phyloP scores from a whole-genome alignment of 2,888 invertebrate species.

The Dascillus cervinus region DNA sequence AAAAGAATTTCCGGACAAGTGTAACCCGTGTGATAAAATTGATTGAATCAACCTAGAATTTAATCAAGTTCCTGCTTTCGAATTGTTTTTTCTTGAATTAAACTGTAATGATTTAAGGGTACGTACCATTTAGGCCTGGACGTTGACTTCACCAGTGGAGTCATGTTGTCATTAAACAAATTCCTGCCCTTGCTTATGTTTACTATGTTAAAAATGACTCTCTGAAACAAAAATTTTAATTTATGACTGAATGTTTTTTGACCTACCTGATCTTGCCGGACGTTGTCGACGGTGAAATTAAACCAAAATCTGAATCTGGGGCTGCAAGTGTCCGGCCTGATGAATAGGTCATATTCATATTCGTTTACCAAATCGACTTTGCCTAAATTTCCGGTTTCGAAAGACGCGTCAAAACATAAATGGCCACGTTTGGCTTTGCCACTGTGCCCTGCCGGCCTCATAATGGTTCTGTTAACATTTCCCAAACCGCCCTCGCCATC shows the following conservation, averaged over 20 bases:
- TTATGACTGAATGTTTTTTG: slow-evolving; percentile 1
- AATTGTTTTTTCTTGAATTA: no score
- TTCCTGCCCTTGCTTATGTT: slow-evolving; percentile 91
- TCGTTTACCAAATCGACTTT: slow-evolving; percentile 89
- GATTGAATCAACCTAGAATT: no score
- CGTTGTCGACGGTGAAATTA: slow-evolving; percentile 96
- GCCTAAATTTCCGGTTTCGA: slow-evolving; percentile 96
- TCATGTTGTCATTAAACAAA: slow-evolving; percentile 82
- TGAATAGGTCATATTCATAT: slow-evolving; percentile 91
- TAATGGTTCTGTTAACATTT: slow-evolving; percentile 81
- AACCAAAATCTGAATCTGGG: slow-evolving; percentile 93
- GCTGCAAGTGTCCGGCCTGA: slow-evolving; percentile 94
- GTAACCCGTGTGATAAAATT: no score
- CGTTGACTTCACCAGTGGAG: slow-evolving; percentile 88
- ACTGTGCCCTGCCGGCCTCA: slow-evolving; percentile 84
- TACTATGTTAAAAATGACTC: slow-evolving; percentile 94
- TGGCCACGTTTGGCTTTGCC: slow-evolving; percentile 95
- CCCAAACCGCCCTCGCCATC: slow-evolving; percentile 91
- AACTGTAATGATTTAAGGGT: no score
- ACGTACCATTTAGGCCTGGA: slow-evolving; percentile 84
- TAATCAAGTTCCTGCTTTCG: no score
- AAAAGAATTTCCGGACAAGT: no score
- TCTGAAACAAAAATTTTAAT: slow-evolving; percentile 48
- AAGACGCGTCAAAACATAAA: slow-evolving; percentile 93
- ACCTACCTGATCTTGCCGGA: slow-evolving; percentile 73